phyloP scores from a whole-genome alignment of 2,888 invertebrate species.

The Drosophila greeni region DNA sequence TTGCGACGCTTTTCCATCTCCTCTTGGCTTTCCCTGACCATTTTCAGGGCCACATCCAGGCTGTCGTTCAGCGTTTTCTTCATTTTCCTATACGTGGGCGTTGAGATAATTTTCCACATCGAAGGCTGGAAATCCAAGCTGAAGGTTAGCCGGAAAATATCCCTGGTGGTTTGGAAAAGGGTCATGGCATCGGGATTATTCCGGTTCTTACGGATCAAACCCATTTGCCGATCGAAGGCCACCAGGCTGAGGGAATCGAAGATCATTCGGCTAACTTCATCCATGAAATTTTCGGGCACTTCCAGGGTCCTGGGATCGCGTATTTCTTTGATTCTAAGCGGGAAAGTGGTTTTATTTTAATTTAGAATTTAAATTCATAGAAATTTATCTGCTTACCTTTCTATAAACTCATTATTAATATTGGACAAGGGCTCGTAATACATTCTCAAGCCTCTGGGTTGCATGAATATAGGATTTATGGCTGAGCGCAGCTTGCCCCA shows the following conservation, averaged over 20 bases:
- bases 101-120: constrained; percentile 70
- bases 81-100: constrained; percentile 68
- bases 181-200: constrained; percentile 59
- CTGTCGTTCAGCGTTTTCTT: constrained; percentile 60
- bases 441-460: constrained; percentile 81
- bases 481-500: constrained; percentile 79
- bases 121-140: constrained; percentile 75
- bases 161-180: constrained; percentile 50
- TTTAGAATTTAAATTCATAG: rapidly evolving
- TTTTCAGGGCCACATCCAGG: constrained; percentile 62
- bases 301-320: constrained; percentile 64
- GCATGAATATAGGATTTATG: constrained; percentile 83
- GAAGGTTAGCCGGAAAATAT: constrained; percentile 56
- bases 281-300: constrained; percentile 79
- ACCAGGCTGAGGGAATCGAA: constrained; percentile 80
- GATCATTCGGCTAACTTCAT: constrained; percentile 81
- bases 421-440: constrained; percentile 79
- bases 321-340: constrained; percentile 70
- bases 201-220: constrained; percentile 60
- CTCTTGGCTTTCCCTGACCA: constrained; percentile 72
- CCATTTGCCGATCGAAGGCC: constrained; percentile 76
- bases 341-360: neutral
- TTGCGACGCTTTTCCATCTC: constrained; percentile 31
- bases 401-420: constrained; percentile 77
- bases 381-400: constrained; percentile 41